Percentiles rank a stretch among this genome's conserved stretches.
Evolutionary conservation across 1,140 invertebrate genomes (phyloP).

Genomic region (Hycleus phaleratus): DNA sequence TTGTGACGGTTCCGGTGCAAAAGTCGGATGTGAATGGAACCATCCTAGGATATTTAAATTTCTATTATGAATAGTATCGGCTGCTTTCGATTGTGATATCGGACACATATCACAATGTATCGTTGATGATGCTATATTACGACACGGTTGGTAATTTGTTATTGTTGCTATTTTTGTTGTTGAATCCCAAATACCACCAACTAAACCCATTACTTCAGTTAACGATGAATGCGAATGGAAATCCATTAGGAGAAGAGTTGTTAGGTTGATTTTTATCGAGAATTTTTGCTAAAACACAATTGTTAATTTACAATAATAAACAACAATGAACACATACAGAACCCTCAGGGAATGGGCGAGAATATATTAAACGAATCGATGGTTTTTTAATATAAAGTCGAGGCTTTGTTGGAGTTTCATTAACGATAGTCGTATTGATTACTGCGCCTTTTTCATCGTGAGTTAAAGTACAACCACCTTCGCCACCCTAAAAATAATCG

Average conservation of each 20-base stretch:
- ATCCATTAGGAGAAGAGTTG: constrained; percentile 57
- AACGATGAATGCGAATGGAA: constrained; percentile 58
- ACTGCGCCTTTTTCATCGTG: constrained; percentile 51
- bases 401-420: constrained; percentile 36
- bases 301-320: background rate
- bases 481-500: constrained; percentile 42
- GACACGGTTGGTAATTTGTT: constrained; percentile 49
- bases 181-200: constrained; percentile 49
- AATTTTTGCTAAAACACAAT: constrained; percentile 51
- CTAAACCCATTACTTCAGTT: constrained; percentile 65
- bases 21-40: constrained; percentile 63
- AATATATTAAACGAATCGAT: constrained; percentile 44
- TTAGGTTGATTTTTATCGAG: constrained; percentile 48
- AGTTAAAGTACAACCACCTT: constrained; percentile 55
- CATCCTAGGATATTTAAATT: constrained; percentile 51
- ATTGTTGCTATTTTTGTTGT: constrained; percentile 39
- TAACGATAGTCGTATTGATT: constrained; percentile 39
- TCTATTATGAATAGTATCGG: constrained; percentile 44
- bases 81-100: constrained; percentile 43
- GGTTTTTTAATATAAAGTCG: constrained; percentile 32
- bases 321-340: constrained; percentile 38
- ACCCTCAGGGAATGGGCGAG: constrained; percentile 45
- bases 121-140: constrained; percentile 47
- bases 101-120: constrained; percentile 74
- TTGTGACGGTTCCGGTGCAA: constrained; percentile 52